Percentiles rank a stretch among this genome's conserved stretches.
Conservation (phyloP, 2,888 invertebrate genomes). For the Callyntrura sp. region DNA sequence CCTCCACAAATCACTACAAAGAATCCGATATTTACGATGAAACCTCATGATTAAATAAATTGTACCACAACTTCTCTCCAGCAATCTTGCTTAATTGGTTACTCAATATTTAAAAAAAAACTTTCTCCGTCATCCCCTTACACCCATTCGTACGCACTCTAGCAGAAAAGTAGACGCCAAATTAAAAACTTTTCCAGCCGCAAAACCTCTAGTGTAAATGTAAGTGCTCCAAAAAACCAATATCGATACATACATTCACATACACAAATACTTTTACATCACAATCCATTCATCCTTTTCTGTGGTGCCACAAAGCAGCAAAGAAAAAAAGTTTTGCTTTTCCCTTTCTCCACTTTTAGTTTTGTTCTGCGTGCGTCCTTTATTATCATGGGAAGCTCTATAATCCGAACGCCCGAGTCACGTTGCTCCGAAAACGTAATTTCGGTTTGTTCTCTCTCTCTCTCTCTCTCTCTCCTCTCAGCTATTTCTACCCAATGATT, state of each 20-base stretch:
- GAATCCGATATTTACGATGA: slow-evolving; percentile 34
- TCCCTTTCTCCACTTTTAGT: slow-evolving; percentile 6
- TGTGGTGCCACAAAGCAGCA: slow-evolving; percentile 1
- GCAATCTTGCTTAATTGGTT: background rate
- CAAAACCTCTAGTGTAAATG: background rate
- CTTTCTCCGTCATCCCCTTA: background rate
- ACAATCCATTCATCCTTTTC: slow-evolving; percentile 2
- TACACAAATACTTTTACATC: background rate
- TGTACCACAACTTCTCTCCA: background rate
- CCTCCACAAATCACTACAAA: background rate
- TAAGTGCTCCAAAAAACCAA: background rate
- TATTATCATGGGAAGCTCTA: slow-evolving; percentile 5
- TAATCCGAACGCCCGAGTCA: slow-evolving; percentile 26
- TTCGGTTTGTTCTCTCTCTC: slow-evolving; percentile 29
- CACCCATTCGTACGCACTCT: background rate
- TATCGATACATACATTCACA: background rate
- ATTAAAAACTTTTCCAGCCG: slow-evolving; percentile 59
- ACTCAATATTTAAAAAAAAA: slow-evolving; percentile 46
- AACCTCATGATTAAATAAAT: slow-evolving; percentile 58
- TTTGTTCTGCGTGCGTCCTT: slow-evolving; percentile 29
- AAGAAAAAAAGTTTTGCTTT: slow-evolving; percentile 44
- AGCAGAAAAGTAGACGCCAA: slow-evolving; percentile 11
- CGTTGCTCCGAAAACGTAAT: slow-evolving; percentile 45
- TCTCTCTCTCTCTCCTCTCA: no score
- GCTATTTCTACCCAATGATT: no score